Evolutionary conservation across 2,113 vertebrate genomes (phyloP), one percentile per base, ranked within the genome.

Genomic region (Oncorhynchus gorbuscha): DNA sequence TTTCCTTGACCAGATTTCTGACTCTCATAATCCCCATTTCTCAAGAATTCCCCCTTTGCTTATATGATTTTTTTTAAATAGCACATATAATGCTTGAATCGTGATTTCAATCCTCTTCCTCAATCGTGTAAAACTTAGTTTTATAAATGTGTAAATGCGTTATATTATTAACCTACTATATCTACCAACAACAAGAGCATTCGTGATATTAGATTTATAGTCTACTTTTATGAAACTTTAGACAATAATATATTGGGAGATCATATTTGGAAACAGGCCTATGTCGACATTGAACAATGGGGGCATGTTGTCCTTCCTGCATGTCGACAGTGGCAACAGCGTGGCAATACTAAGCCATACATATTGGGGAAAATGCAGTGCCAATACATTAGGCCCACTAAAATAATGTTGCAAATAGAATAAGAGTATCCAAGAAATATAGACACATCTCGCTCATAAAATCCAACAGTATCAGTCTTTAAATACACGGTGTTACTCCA

Each of bases 1-100:
- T 87, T 80, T 83, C 76, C 72, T 30, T 91, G 79, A 83, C 85
- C 87, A 79, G 72, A 79, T 91, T 90, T 82, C 83, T 80, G 59
- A 83, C 39, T 72, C 71, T 55, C 51, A 55, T 79, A 80, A 88
- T 83, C 79, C 59, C 22, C 72, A 84, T 72, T 20, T 49, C 81
- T 79, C 72, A 65, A 3, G 45, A 39, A 3, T 55, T 3, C 24
- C 55, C 28, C 70, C 61, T 3, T 58, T 0, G 18, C n/a, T 73
- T 30, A 71, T 55, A 18, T 18, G 16, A 55, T 51, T 49, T 51
- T 51, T 49, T 51, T 49, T 18, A 55, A 20, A 55, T 55, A 13
- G 12, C 51, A 55, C 16, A 55, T 62, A n/a, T n/a, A 62, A 20
- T n/a, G 11, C n/a, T 62, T 22, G 7, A 20, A 20, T 22, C 59